A percentile compares a stretch with the other conserved stretches of the same genome.
These are phyloP conservation scores for Pimpla rufipes DNA, from an alignment of 2,888 invertebrate genomes.

Conservation along the genomic window DNA sequence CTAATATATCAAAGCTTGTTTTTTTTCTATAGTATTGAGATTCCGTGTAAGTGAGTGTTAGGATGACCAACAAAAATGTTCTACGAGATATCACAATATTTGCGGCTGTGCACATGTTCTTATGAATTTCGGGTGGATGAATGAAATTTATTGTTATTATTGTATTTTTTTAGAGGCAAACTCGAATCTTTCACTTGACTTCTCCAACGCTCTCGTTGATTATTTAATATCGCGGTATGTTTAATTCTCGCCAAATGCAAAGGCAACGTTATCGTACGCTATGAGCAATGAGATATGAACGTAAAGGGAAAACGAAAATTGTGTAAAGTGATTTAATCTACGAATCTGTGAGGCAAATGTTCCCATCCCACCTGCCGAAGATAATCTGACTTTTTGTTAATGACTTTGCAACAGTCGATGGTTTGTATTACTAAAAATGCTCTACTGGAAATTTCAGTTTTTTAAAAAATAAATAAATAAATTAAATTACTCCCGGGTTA, in stretches of 20 bases:
- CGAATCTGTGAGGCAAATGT: slow-evolving; percentile 8
- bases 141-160: slow-evolving; percentile 24
- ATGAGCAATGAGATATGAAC: slow-evolving; percentile 20
- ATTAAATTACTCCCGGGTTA: no score
- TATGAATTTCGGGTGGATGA: slow-evolving; percentile 17
- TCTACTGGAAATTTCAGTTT: no score
- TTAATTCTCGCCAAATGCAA: slow-evolving; percentile 18
- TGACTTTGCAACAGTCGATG: neutral
- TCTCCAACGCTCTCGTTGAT: neutral
- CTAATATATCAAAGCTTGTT: slow-evolving; percentile 82
- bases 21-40: slow-evolving; percentile 77
- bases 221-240: slow-evolving; percentile 11
- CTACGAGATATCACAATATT: slow-evolving; percentile 37
- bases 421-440: no score
- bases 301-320: slow-evolving; percentile 5
- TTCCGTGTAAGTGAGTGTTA: slow-evolving; percentile 56
- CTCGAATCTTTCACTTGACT: slow-evolving; percentile 10
- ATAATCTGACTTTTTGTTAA: no score
- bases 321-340: slow-evolving; percentile 33
- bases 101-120: slow-evolving; percentile 60
- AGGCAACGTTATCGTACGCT: neutral
- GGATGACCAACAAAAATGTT: slow-evolving; percentile 45
- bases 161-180: slow-evolving; percentile 18
- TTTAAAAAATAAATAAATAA: no score
- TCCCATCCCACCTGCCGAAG: neutral